Percentiles rank a stretch among this genome's conserved stretches.
Conservation (phyloP, 2,797 vertebrate genomes). For the Morus bassanus region DNA sequence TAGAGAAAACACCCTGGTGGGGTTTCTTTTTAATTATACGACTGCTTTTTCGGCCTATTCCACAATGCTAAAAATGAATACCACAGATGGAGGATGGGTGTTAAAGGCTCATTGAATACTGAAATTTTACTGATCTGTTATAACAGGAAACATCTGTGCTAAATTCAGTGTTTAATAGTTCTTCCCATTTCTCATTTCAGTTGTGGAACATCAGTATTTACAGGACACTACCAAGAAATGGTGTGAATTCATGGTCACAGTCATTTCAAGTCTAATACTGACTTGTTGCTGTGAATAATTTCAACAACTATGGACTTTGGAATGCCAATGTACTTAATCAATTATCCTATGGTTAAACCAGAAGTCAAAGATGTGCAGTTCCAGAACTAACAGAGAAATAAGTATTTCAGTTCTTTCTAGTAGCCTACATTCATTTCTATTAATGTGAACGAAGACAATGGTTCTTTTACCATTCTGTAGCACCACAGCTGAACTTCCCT, state of each 20-base stretch:
- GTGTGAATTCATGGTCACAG: not conserved
- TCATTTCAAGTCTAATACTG: not conserved
- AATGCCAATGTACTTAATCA: not conserved
- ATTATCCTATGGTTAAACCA: not conserved
- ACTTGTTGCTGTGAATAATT: not conserved
- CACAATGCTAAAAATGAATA: not conserved
- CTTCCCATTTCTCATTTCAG: not conserved
- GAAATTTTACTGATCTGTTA: not conserved
- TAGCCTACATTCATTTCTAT: not conserved
- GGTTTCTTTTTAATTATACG: not conserved
- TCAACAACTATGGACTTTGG: not conserved
- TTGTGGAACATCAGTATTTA: not conserved
- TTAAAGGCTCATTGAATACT: not conserved
- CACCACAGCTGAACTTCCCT: not conserved
- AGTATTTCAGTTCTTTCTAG: not conserved
- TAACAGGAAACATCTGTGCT: slow-evolving; percentile 30
- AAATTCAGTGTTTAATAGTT: not conserved
- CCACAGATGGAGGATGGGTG: not conserved
- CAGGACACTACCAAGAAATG: not conserved
- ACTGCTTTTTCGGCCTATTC: not conserved
- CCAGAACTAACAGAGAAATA: not conserved
- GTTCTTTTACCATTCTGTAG: not conserved
- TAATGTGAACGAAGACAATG: not conserved
- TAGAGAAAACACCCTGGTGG: not conserved
- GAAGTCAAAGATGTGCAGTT: not conserved